A percentile compares a stretch with the other conserved stretches of the same genome.
Evolutionary conservation across 2,797 vertebrate species (phyloP).

Genomic region (Poecilia gillii): DNA sequence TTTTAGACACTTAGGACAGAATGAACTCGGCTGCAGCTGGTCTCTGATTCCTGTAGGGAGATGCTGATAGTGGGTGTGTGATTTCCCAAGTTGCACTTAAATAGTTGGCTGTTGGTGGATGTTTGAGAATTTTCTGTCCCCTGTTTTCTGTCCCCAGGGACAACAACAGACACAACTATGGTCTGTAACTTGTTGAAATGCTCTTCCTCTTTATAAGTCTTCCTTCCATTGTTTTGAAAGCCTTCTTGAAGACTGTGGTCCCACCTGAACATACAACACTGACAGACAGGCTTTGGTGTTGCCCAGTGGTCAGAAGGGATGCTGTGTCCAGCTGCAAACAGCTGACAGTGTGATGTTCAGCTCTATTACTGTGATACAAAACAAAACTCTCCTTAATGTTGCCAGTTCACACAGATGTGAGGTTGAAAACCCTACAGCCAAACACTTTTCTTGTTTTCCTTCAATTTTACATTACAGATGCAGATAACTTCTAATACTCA

Average conservation of each 20-base stretch:
- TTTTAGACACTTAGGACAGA: not conserved
- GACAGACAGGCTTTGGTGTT: slow-evolving; percentile 1
- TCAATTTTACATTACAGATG: not conserved
- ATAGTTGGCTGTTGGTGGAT: slow-evolving; percentile 6
- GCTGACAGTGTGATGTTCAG: not conserved
- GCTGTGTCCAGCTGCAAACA: slow-evolving; percentile 43
- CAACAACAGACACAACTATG: not conserved
- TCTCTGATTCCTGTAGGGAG: slow-evolving; percentile 23
- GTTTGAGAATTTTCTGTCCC: slow-evolving; percentile 33
- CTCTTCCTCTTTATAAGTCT: not conserved
- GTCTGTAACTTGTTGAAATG: not conserved
- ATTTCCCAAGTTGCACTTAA: slow-evolving; percentile 8
- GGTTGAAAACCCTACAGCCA: not conserved
- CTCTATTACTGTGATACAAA: not conserved
- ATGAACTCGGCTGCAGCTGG: slow-evolving; percentile 48
- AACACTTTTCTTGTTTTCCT: not conserved
- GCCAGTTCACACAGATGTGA: not conserved
- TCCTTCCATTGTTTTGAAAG: not conserved
- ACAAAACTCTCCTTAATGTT: not conserved
- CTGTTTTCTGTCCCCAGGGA: slow-evolving; percentile 1
- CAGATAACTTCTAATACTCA: not conserved
- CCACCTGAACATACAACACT: not conserved
- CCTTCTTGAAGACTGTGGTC: not conserved
- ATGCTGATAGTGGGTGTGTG: slow-evolving; percentile 30
- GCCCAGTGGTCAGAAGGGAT: slow-evolving; percentile 19